A percentile compares a stretch with the other conserved stretches of the same genome.
Conservation (phyloP, 1,140 invertebrate genomes). For the Lutraria rhynchaena region DNA sequence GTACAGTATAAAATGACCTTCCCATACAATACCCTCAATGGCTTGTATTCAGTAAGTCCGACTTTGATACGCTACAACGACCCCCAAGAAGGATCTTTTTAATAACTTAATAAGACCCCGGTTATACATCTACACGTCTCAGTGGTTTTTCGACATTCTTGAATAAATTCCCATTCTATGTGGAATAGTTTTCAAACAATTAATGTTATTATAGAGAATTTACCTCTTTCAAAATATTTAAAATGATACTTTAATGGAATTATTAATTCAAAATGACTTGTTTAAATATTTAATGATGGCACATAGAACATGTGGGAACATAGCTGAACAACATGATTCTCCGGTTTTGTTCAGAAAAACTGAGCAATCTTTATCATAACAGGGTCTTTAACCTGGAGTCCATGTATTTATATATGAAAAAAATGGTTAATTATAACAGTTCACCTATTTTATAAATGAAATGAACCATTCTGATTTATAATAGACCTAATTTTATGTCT, state of each 20-base stretch:
- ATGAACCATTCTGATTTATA: no score
- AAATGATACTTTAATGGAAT: slow-evolving; percentile 54
- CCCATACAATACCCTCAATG: not conserved
- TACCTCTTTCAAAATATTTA: slow-evolving; percentile 24
- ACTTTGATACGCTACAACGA: slow-evolving; percentile 20
- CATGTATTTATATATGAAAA: not conserved
- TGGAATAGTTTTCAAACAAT: slow-evolving; percentile 38
- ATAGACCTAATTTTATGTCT: no score
- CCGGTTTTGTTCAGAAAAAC: no score
- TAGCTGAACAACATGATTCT: not conserved
- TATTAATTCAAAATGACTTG: slow-evolving; percentile 1
- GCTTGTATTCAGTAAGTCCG: not conserved
- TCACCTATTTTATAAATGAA: no score
- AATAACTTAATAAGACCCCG: not conserved
- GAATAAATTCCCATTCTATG: slow-evolving; percentile 15
- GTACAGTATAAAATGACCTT: slow-evolving; percentile 7
- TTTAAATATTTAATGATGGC: slow-evolving; percentile 1
- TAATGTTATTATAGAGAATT: slow-evolving; percentile 40
- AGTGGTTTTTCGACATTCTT: not conserved
- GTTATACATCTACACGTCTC: not conserved
- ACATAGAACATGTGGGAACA: not conserved
- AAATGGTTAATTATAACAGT: not conserved
- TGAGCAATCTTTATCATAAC: no score
- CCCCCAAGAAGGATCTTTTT: slow-evolving; percentile 12
- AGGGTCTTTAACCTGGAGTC: no score